Evolutionary conservation across 2,888 invertebrate genomes (phyloP), one percentile per base, ranked within the genome.

Genomic region (Villa cingulata): DNA sequence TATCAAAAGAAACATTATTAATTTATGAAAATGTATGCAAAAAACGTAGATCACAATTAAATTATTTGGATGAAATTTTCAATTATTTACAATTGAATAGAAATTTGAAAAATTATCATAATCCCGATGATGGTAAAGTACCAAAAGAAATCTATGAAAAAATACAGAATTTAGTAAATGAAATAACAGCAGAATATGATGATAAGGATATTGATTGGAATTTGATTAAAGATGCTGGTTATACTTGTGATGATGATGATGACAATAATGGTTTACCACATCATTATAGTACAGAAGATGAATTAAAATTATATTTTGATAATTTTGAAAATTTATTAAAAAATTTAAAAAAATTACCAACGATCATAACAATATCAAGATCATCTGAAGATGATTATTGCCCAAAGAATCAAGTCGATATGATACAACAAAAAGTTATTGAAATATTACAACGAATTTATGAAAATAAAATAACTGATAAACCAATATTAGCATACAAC

Each of bases 381-480:
- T 92, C 91, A 0, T 83, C 86, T 43, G 78, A 81, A 38, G 92
- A 94, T 61, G 90, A 89, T 54, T 94, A 92, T 62, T 91, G 91
- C 58, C 92, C 92, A 0, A 70, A 76, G 17, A 77, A 85, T 61
- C 84, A 86, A 66, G 90, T 92, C 32, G 83, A 88, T 48, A 68
- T 71, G 41, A 89, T 92, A 52, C 86, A 91, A 64, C 70, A 74
- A 12, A 70, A 74, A 37, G 83, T 86, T 7, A 57, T 86, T 42
- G 65, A 75, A 46, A 70, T 76, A 48, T 65, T 86, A 36, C 71
- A 70, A 45, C 61, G 62, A 7, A 61, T 66, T 7, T 68, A 64
- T 48, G 59, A 58, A 9, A 63, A 66, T 4, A 55, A 58, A 27
- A 50, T 69, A 3, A 61, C 62, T 45, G 7, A 20, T 16, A 42